These are phyloP conservation scores for Noturus placidus DNA, from an alignment of 2,113 vertebrate species.

Conservation along the genomic window DNA sequence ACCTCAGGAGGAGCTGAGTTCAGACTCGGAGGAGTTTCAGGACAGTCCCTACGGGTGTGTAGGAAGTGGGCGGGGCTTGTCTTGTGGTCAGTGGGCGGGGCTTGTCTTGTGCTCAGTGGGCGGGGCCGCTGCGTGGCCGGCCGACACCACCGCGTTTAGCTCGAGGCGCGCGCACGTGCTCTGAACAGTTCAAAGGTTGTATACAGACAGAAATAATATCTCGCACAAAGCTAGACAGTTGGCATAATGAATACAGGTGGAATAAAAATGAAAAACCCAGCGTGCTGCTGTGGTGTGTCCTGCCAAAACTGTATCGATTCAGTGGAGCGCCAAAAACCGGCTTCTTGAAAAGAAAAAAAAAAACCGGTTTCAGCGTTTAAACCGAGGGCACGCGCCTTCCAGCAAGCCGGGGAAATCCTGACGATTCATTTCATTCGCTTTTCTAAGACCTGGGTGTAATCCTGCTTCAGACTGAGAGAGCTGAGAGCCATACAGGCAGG, in stretches of 20 bases:
- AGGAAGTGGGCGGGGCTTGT: neutral
- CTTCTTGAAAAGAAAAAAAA: neutral
- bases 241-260: too few relatives aligned
- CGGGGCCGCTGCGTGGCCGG: neutral
- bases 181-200: conserved; percentile 6
- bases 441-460: neutral
- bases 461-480: neutral
- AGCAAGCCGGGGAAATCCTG: neutral
- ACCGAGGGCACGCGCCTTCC: neutral
- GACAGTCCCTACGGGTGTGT: conserved; percentile 4
- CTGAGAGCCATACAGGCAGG: neutral
- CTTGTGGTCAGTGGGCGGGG: neutral
- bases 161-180: conserved; percentile 22
- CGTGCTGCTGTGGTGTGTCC: neutral
- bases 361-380: neutral
- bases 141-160: conserved; percentile 7
- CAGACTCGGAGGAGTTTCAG: neutral
- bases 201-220: neutral
- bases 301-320: neutral
- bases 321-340: neutral
- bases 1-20: neutral
- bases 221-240: neutral
- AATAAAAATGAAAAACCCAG: too few relatives aligned
- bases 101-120: neutral
- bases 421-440: neutral